Percentiles rank a stretch among this genome's conserved stretches.
These are phyloP conservation scores for Agraylea sexmaculata DNA, from an alignment of 1,140 invertebrate species.

Conservation along the genomic window DNA sequence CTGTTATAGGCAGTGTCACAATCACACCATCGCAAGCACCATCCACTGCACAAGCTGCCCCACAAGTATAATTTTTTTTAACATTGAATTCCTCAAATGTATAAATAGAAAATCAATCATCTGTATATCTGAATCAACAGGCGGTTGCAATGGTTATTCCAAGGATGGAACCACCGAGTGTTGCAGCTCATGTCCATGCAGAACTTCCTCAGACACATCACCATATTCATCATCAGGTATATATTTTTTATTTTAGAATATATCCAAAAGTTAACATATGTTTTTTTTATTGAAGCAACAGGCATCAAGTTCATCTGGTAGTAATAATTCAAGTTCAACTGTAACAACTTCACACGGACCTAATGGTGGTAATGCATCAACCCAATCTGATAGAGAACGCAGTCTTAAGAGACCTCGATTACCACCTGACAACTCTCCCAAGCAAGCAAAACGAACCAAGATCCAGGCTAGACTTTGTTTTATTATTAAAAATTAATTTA, in stretches of 20 bases:
- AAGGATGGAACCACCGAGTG: conserved; percentile 46
- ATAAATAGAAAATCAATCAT: conserved; percentile 1
- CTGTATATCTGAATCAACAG: conserved; percentile 28
- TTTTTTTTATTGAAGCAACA: conserved; percentile 7
- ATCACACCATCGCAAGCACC: conserved; percentile 34
- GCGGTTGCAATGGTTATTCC: conserved; percentile 63
- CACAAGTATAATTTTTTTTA: conserved; percentile 26
- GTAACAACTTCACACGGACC: conserved; percentile 18
- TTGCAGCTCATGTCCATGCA: conserved; percentile 19
- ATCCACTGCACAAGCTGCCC: conserved; percentile 30
- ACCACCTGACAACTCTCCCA: conserved; percentile 5
- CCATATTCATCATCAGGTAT: conserved; percentile 8
- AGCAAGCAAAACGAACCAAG: conserved; percentile 24
- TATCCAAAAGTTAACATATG: conserved; percentile 1
- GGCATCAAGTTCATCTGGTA: conserved; percentile 18
- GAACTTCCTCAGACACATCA: conserved; percentile 9
- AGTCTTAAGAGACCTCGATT: conserved; percentile 11
- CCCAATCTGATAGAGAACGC: too few species aligned
- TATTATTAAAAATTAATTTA: conserved; percentile 19
- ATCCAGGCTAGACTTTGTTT: conserved; percentile 23
- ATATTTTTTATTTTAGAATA: neutral
- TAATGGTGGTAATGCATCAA: neutral
- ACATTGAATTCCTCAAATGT: neutral
- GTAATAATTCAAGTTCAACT: conserved; percentile 15
- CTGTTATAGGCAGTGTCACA: conserved; percentile 30